Conservation (phyloP, 2,797 vertebrate species). For the Enteromius thamalakanensis region DNA sequence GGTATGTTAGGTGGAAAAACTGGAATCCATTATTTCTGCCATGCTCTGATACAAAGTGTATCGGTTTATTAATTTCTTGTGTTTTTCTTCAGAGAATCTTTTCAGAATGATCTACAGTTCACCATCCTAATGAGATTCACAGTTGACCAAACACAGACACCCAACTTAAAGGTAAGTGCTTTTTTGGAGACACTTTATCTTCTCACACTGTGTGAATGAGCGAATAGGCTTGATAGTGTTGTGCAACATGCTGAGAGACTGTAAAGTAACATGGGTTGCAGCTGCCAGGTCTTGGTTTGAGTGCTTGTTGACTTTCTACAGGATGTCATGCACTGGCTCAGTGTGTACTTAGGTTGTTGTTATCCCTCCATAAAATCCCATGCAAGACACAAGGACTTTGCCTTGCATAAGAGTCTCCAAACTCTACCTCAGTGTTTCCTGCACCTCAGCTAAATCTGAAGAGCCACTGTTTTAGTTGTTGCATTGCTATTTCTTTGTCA, state of each 20-base stretch:
- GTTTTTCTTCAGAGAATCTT: constrained; percentile 87
- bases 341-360: constrained; percentile 2
- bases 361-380: constrained; percentile 27
- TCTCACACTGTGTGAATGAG: constrained; percentile 7
- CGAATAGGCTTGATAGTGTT: background rate
- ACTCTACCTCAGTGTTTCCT: constrained; percentile 19
- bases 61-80: constrained; percentile 11
- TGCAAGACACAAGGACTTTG: constrained; percentile 22
- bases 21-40: background rate
- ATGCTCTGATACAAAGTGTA: background rate
- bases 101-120: constrained; percentile 96
- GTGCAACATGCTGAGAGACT: constrained; percentile 22
- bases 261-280: background rate
- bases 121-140: constrained; percentile 99
- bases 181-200: background rate
- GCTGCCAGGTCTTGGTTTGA: constrained; percentile 22
- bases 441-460: background rate
- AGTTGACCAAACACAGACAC: constrained; percentile 98
- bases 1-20: constrained; percentile 72
- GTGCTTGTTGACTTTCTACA: constrained; percentile 7
- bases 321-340: constrained; percentile 16
- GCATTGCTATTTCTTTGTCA: background rate
- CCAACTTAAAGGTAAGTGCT: constrained; percentile 90
- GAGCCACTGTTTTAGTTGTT: background rate
- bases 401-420: constrained; percentile 40